Base-by-base conservation (phyloP, 2,888 invertebrate species). In the Incurvaria masculella region DNA sequence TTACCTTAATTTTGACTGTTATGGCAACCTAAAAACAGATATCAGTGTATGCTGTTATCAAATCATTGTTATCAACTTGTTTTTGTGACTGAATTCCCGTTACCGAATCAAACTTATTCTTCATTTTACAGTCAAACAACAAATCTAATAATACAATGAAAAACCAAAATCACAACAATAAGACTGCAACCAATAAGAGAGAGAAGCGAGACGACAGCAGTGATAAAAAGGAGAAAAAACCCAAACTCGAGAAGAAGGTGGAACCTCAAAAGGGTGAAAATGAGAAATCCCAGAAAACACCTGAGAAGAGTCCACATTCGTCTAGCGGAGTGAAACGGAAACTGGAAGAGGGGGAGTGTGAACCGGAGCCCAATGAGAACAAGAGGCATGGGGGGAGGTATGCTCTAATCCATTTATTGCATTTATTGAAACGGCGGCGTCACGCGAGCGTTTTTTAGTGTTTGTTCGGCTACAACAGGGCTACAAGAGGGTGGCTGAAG, bases 311-410 rank as follows among this genome's bases (percentile, higher is more conserved):
- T 51, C 63, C 72, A 26, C 72, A 74, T 40, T 55, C 69, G 11
- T 72, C 76, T 14, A 33, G 33, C 33, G 76, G 75, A 33, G 60
- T 72, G 1, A 79, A 80, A 56, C 68, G 84, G 52, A 83, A 83
- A 60, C 64, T 82, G 21, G 83, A 83, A 56, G 83, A 84, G 53
- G 82, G 81, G 1, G 79, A 76, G 57, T 75, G 73, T 52, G 76
- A 79, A 51, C 72, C 73, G 2, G 80, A 80, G 40, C 61, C 68
- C 1, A 68, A 58, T 45, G 79, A 78, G 49, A 76, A 65, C 53
- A 80, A 81, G 65, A 69, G 82, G 51, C 76, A 74, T 46, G 78
- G 76, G 64, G 79, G 62, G 81, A 79, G n/a, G 57, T 73, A 55
- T 52, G 26, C 26, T 16, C 17, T 21, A 17, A 8, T 41, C 17